phyloP scores from a whole-genome alignment of 2,113 vertebrate species.

The Caranx ignobilis region DNA sequence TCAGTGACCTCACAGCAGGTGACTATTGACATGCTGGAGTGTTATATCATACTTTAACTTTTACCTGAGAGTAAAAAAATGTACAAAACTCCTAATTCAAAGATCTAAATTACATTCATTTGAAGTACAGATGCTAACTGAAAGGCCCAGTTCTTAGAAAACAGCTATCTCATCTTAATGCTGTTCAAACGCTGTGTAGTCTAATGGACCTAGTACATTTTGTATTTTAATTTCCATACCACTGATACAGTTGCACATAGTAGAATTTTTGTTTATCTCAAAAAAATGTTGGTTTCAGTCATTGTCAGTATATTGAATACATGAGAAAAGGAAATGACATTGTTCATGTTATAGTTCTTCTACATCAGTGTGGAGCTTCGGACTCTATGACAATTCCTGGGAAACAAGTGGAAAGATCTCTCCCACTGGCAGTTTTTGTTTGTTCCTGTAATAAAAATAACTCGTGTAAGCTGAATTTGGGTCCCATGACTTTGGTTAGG shows the following conservation, averaged over 20 bases:
- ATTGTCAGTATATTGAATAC: not conserved
- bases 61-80: too few relatives aligned
- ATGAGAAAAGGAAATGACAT: not conserved
- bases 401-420: not conserved
- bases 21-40: too few relatives aligned
- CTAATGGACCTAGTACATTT: not conserved
- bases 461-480: not conserved
- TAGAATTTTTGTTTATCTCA: too few relatives aligned
- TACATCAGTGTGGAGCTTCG: conserved; percentile 1
- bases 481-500: not conserved
- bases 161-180: not conserved
- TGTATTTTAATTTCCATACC: not conserved
- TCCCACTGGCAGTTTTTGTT: not conserved
- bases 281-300: not conserved
- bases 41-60: not conserved
- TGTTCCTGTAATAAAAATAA: not conserved
- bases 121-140: not conserved
- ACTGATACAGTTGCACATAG: not conserved
- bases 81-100: too few relatives aligned
- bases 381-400: not conserved
- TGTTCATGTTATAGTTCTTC: not conserved
- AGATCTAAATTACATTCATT: not conserved
- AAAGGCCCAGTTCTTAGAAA: not conserved
- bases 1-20: conserved; percentile 3
- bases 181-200: not conserved